Evolutionary conservation across 2,113 vertebrate genomes (phyloP).

Genomic region (Oncorhynchus gorbuscha): DNA sequence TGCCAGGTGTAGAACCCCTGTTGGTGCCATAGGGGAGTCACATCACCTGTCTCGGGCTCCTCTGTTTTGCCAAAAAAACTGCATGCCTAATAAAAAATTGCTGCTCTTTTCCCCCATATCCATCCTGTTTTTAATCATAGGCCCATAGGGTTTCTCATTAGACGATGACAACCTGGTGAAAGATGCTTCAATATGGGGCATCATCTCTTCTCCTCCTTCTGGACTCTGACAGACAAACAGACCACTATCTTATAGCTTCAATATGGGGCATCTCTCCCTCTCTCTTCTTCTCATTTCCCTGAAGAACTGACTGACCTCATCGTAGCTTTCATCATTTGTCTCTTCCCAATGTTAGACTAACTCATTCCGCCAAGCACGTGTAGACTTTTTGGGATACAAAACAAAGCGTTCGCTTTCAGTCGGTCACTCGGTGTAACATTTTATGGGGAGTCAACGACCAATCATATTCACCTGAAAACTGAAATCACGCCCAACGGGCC

Average conservation of each 20-base stretch:
- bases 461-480: too few species aligned
- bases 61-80: constrained; percentile 3
- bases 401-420: constrained; percentile 23
- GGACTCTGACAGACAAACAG: too few species aligned
- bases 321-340: constrained; percentile 35
- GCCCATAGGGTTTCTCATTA: constrained; percentile 45
- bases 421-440: too few species aligned
- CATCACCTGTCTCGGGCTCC: constrained; percentile 1
- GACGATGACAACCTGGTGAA: constrained; percentile 65
- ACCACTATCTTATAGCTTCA: not conserved
- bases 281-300: not conserved
- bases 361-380: constrained; percentile 17
- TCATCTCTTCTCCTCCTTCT: constrained; percentile 30
- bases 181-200: constrained; percentile 44
- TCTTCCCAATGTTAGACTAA: constrained; percentile 25
- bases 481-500: too few species aligned
- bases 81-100: constrained; percentile 11
- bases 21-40: constrained; percentile 27
- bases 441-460: too few species aligned
- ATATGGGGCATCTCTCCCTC: constrained; percentile 23
- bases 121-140: constrained; percentile 44
- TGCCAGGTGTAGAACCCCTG: constrained; percentile 51
- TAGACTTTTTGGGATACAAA: constrained; percentile 15
- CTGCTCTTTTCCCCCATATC: constrained; percentile 29
- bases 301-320: constrained; percentile 29